Conservation (phyloP, 2,888 invertebrate species). For the Itoplectis maculator region DNA sequence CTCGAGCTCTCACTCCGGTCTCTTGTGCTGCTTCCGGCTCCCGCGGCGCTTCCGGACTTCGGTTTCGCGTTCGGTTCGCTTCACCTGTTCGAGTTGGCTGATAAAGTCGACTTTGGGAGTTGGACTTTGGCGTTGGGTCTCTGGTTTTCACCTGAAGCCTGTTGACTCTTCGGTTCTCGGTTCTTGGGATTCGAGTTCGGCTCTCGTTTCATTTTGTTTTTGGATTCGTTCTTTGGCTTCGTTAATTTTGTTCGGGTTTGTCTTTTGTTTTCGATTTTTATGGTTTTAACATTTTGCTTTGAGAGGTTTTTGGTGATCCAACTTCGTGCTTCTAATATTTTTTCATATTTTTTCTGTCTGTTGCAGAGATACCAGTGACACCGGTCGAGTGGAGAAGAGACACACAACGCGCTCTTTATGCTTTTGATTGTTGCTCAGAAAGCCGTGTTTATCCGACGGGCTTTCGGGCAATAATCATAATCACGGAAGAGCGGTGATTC, state of each 20-base stretch:
- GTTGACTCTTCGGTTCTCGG: too few relatives aligned
- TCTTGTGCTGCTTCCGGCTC: slow-evolving; percentile 71
- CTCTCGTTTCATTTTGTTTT: neutral
- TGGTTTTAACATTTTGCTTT: neutral
- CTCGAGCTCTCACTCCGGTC: slow-evolving; percentile 20
- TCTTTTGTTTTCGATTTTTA: neutral
- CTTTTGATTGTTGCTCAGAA: slow-evolving; percentile 86
- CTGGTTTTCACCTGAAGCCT: too few relatives aligned
- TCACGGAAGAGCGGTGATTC: slow-evolving; percentile 81
- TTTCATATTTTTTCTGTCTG: slow-evolving; percentile 14
- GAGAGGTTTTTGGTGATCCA: too few relatives aligned
- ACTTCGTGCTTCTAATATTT: too few relatives aligned
- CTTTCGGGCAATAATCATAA: slow-evolving; percentile 85
- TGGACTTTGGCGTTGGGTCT: too few relatives aligned
- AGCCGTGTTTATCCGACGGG: slow-evolving; percentile 83
- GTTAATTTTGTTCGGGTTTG: neutral
- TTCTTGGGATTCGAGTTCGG: too few relatives aligned
- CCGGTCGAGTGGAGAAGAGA: neutral
- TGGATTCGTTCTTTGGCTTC: neutral
- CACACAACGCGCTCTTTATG: slow-evolving; percentile 81
- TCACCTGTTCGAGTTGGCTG: too few relatives aligned
- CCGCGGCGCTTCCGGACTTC: slow-evolving; percentile 12
- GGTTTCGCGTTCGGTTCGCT: too few relatives aligned
- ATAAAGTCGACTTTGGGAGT: too few relatives aligned
- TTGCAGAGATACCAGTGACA: slow-evolving; percentile 60